These are phyloP conservation scores for Chlamydotis undulata DNA, from an alignment of 2,113 vertebrate species.

Conservation along the genomic window DNA sequence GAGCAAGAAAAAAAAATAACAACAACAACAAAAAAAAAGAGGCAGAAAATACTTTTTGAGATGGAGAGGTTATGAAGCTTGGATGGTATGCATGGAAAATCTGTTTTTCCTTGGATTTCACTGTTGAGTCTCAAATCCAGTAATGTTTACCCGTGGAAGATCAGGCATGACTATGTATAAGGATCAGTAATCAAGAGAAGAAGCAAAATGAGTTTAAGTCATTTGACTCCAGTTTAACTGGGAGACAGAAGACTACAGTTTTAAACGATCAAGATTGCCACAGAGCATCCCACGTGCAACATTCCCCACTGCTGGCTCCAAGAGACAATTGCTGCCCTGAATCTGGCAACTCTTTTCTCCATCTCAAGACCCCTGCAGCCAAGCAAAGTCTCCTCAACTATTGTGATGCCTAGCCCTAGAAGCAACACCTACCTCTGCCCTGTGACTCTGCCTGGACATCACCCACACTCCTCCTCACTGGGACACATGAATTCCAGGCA, in stretches of 20 bases:
- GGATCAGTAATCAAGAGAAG: not conserved
- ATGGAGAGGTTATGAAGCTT: not conserved
- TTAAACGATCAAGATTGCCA: not conserved
- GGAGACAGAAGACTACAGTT: not conserved
- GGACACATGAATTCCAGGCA: not conserved
- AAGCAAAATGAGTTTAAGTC: not conserved
- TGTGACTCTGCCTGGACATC: not conserved
- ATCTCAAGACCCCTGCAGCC: not conserved
- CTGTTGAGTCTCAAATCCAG: not conserved
- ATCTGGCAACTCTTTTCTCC: not conserved
- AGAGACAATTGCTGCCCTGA: fast-evolving
- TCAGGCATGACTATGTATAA: not conserved
- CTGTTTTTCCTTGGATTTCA: not conserved
- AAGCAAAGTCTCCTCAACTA: not conserved
- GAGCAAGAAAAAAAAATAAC: not conserved
- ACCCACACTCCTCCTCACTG: not conserved
- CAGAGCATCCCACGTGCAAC: not conserved
- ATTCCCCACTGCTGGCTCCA: not conserved
- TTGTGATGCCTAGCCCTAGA: not conserved
- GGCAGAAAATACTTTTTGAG: not conserved
- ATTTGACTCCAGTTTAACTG: not conserved
- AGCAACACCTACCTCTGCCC: not conserved
- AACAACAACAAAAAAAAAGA: not conserved
- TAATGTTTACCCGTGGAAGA: not conserved
- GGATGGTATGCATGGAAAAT: not conserved